phyloP scores from a whole-genome alignment of 2,888 invertebrate genomes.

The Lochmaea crataegi region DNA sequence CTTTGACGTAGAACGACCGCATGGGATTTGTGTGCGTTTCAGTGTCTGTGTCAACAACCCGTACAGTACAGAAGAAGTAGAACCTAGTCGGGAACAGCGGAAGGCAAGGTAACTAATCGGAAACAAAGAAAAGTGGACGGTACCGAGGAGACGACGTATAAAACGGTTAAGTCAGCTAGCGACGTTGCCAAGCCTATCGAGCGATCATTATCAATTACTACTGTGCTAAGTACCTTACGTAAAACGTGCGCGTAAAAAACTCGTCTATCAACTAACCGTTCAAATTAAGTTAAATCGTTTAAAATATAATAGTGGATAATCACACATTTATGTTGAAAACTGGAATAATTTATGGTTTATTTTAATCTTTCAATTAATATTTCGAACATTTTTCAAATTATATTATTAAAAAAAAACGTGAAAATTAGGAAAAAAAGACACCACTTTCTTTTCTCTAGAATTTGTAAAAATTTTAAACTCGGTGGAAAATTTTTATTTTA shows the following conservation, averaged over 20 bases:
- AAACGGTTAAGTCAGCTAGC: conserved; percentile 43
- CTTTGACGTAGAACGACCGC: conserved; percentile 11
- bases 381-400: neutral
- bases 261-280: conserved; percentile 4
- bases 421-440: too few species aligned
- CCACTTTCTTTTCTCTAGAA: too few species aligned
- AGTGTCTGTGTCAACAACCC: conserved; percentile 51
- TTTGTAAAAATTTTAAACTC: too few species aligned
- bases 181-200: conserved; percentile 23
- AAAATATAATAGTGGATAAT: neutral
- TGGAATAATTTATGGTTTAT: conserved; percentile 1
- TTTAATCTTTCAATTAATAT: neutral
- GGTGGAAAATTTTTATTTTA: too few species aligned
- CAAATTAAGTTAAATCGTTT: conserved; percentile 1
- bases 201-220: conserved; percentile 14
- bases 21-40: conserved; percentile 40
- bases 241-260: conserved; percentile 1
- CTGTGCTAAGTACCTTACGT: conserved; percentile 3
- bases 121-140: conserved; percentile 50
- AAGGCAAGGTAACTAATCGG: conserved; percentile 48
- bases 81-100: conserved; percentile 41
- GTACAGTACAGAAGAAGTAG: conserved; percentile 24
- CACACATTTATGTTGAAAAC: neutral
- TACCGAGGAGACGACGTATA: conserved; percentile 39
- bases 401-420: too few species aligned